Percentiles rank a stretch among this genome's conserved stretches.
Evolutionary conservation across 2,888 invertebrate species (phyloP).

Genomic region (Metalampra italica): DNA sequence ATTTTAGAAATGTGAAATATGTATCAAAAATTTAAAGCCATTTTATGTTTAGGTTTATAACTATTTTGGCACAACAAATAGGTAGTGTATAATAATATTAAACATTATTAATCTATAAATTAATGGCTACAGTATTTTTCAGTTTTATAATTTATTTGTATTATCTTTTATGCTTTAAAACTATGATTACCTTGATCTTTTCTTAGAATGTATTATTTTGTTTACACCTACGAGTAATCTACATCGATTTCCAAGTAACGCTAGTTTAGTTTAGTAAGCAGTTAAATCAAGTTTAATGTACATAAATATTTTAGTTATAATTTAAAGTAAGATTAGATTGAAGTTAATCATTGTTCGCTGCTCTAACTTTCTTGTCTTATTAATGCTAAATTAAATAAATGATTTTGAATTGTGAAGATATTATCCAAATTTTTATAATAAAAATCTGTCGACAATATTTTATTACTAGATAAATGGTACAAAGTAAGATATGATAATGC

Average conservation of each 20-base stretch:
- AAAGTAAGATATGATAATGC: neutral
- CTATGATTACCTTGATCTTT: conserved; percentile 75
- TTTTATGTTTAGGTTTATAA: conserved; percentile 3
- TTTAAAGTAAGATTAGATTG: conserved; percentile 60
- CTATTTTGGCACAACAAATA: neutral
- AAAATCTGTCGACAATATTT: neutral
- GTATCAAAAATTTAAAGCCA: conserved; percentile 4
- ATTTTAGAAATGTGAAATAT: neutral
- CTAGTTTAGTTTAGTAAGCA: neutral
- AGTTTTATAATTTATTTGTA: neutral
- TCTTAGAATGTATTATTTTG: conserved; percentile 41
- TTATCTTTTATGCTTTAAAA: conserved; percentile 12
- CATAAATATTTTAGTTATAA: conserved; percentile 18
- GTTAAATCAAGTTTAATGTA: conserved; percentile 16
- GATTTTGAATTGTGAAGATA: neutral
- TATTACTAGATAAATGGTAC: neutral
- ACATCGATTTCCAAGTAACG: neutral
- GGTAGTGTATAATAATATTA: too few relatives aligned
- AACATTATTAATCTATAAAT: too few relatives aligned
- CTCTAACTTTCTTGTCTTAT: conserved; percentile 31
- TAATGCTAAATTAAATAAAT: conserved; percentile 15
- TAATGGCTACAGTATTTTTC: neutral
- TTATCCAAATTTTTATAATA: neutral
- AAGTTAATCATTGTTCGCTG: conserved; percentile 65
- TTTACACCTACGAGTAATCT: conserved; percentile 3